These are phyloP conservation scores for Panagrolaimus sp. DNA, from an alignment of 1,140 invertebrate species.

Conservation along the genomic window DNA sequence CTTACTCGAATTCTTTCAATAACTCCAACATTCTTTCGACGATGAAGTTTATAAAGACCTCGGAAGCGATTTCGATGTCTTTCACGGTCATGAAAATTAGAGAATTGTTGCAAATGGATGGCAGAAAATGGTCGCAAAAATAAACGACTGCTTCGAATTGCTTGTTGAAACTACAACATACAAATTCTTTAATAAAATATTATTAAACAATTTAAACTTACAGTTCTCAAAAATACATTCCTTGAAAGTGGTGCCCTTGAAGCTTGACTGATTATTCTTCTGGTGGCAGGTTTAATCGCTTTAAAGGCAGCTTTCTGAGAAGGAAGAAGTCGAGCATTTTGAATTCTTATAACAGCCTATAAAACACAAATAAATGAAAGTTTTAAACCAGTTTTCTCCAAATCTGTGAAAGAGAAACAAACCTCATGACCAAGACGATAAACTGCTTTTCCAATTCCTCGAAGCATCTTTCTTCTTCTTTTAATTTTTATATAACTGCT, in stretches of 20 bases:
- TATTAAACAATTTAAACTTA: too few relatives aligned
- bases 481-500: too few relatives aligned
- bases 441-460: background rate
- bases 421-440: conserved; percentile 2
- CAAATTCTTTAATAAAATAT: too few relatives aligned
- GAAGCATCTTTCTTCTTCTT: background rate
- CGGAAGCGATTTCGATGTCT: conserved; percentile 18
- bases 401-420: background rate
- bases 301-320: too few relatives aligned
- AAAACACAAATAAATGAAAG: too few relatives aligned
- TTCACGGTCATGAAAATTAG: background rate
- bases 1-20: conserved; percentile 12
- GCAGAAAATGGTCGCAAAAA: conserved; percentile 25
- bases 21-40: conserved; percentile 14
- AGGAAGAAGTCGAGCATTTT: too few relatives aligned
- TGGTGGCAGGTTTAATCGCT: too few relatives aligned
- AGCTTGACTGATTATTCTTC: background rate
- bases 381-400: too few relatives aligned
- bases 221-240: background rate
- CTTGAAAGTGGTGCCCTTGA: background rate
- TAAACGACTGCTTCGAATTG: conserved; percentile 8
- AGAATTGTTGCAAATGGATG: conserved; percentile 23
- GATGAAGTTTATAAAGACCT: conserved; percentile 5
- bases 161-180: conserved; percentile 5
- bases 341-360: too few relatives aligned